Base-by-base conservation (phyloP, 2,113 vertebrate genomes). In the Hucho hucho region DNA sequence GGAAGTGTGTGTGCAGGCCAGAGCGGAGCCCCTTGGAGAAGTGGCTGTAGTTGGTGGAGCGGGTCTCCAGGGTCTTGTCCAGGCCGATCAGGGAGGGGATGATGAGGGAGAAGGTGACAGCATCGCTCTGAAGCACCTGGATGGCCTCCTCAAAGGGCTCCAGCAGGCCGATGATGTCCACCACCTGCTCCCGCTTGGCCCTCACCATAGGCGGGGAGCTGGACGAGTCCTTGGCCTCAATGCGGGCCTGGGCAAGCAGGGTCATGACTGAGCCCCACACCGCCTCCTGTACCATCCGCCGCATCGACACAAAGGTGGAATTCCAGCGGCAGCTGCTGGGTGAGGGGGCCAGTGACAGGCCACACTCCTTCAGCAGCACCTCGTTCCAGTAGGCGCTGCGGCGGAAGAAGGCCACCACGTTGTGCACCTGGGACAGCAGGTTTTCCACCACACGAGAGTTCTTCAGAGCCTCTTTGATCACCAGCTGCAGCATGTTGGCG, bases 401-500 rank as follows among this genome's bases (percentile, higher is more conserved):
- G 72, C 90, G 87, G 64, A 94, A 94, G 76, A 93, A 94, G 49
- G 88, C 87, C 74, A 93, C 87, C 12, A 94, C 86, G 0, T 91
- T 91, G 67, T 90, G 88, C 11, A 87, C 81, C 78, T 94, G 92
- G 14, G 79, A 83, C 3, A 94, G 86, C 46, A 93, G 67, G 70
- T 93, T 90, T 75, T 92, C 90, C 56, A 92, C 92, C 13, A 91
- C 90, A 29, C 90, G 83, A 16, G 92, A 94, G 73, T 81, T 88
- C 83, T 91, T 93, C 66, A 94, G 79, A 0, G 93, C 92, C 53
- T 93, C 91, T 49, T 86, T 89, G 67, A 94, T 93, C 25, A 93
- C 92, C 25, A 79, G 81, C 75, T 93, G 90, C 73, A 94, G 70
- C 4, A 69, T 78, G 46, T 56, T 80, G 29, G 81, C 84, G 14